A percentile compares a stretch with the other conserved stretches of the same genome.
Evolutionary conservation across 2,888 invertebrate genomes (phyloP).

Genomic region (Anodontia alba): DNA sequence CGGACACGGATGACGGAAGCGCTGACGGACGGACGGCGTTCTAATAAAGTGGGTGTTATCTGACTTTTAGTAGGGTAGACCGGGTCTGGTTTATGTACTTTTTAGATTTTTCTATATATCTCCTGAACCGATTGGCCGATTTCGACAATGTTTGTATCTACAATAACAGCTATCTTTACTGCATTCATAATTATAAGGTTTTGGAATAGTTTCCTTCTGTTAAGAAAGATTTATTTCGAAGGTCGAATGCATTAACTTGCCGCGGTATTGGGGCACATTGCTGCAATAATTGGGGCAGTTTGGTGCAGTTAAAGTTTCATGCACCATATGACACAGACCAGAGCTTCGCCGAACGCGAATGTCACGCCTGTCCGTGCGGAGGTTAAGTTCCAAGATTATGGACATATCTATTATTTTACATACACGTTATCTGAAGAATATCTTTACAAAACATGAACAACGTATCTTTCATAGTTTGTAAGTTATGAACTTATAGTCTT

Average conservation of each 20-base stretch:
- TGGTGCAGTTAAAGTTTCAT: not conserved
- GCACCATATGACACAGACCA: not conserved
- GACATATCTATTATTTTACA: not conserved
- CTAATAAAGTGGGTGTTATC: no score
- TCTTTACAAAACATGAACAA: not conserved
- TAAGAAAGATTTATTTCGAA: not conserved
- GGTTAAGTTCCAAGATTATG: not conserved
- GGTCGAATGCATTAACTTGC: not conserved
- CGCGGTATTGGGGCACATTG: not conserved
- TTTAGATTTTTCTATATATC: not conserved
- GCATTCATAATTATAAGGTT: not conserved
- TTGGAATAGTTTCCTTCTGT: not conserved
- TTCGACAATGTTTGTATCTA: not conserved
- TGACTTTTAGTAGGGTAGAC: slow-evolving; percentile 15
- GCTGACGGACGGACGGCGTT: no score
- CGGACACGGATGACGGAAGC: no score
- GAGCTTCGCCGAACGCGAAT: no score
- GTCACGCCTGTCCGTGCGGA: not conserved
- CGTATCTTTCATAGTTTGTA: not conserved
- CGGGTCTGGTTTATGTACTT: not conserved
- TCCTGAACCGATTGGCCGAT: not conserved
- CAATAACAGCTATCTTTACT: not conserved
- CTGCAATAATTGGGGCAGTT: not conserved
- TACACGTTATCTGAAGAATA: not conserved
- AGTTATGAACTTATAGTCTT: not conserved